Evolutionary conservation across 2,888 invertebrate genomes (phyloP), one percentile per base, ranked within the genome.

Genomic region (Dysmachus trigonus): DNA sequence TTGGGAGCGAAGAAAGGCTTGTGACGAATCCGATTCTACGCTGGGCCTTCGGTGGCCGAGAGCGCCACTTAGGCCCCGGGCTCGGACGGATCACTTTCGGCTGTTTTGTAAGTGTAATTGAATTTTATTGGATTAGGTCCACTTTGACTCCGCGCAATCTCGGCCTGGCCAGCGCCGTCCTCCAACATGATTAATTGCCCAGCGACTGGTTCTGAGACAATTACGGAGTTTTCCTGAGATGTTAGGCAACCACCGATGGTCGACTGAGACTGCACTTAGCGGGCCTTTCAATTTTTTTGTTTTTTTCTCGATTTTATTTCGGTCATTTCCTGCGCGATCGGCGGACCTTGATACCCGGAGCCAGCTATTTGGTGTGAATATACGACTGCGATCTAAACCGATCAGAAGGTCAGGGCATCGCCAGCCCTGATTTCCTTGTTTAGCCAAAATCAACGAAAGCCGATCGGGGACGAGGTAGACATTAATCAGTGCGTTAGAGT

Each of bases 91-190:
- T 83, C 83, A 47, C 74, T 85, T 85, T 74, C 76, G 30, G 76
- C 33, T 53, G 33, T 85, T 85, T 85, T 76, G 76, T 85, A 85
- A 85, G 30, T 77, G 85, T 85, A 85, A 85, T 77, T 85, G 85
- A 85, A 77, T 85, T 85, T 85, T 77, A 85, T 85, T 85, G 76
- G 76, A 85, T 85, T 85, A 85, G 53, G 33, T 35, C 33, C 33
- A 85, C 85, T 85, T 83, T 83, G 71, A 72, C 83, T 83, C 35
- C 83, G 22, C 35, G 72, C 83, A 72, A 83, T 71, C 30, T 41
- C 38, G 83, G n/a, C 71, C 47, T 33, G 41, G 27, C 41, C 72
- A 62, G 22, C 27, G 22, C 83, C 41, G 72, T 71, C 83, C 83
- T 83, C 83, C 72, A 83, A 83, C 35, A 72, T 83, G 83, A 83